phyloP scores from a whole-genome alignment of 1,140 invertebrate species.

The Bombus breviceps region DNA sequence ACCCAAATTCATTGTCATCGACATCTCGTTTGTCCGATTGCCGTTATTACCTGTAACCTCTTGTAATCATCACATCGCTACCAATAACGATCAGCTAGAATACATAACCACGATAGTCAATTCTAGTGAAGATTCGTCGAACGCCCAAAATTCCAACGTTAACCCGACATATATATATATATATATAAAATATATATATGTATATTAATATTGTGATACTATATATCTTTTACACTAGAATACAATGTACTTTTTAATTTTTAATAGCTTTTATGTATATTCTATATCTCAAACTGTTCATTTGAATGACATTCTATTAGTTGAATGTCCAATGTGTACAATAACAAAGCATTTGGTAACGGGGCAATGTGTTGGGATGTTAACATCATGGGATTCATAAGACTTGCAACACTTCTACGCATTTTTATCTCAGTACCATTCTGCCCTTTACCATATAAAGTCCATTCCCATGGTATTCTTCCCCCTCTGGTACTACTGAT shows the following conservation, averaged over 20 bases:
- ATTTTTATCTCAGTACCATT: constrained; percentile 70
- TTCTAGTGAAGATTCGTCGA: too few relatives aligned
- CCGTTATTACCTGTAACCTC: too few relatives aligned
- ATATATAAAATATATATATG: not conserved
- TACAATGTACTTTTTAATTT: constrained; percentile 17
- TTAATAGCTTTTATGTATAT: constrained; percentile 17
- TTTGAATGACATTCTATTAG: constrained; percentile 59
- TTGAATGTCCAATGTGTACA: constrained; percentile 65
- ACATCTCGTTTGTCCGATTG: too few relatives aligned
- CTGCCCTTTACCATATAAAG: constrained; percentile 59
- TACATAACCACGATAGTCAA: too few relatives aligned
- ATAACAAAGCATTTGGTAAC: constrained; percentile 68
- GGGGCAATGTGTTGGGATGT: constrained; percentile 59
- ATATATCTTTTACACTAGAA: constrained; percentile 5
- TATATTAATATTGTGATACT: constrained; percentile 24
- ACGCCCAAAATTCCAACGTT: too few relatives aligned
- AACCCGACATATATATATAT: too few relatives aligned
- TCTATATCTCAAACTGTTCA: constrained; percentile 34
- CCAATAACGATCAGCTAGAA: too few relatives aligned
- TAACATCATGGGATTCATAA: constrained; percentile 62
- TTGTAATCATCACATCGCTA: too few relatives aligned
- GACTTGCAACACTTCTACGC: constrained; percentile 66
- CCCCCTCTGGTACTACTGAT: constrained; percentile 60
- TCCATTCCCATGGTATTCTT: constrained; percentile 73
- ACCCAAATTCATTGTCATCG: too few relatives aligned